Evolutionary conservation across 2,113 vertebrate genomes (phyloP), one percentile per base, ranked within the genome.

Genomic region (Speoplatyrhinus poulsoni): DNA sequence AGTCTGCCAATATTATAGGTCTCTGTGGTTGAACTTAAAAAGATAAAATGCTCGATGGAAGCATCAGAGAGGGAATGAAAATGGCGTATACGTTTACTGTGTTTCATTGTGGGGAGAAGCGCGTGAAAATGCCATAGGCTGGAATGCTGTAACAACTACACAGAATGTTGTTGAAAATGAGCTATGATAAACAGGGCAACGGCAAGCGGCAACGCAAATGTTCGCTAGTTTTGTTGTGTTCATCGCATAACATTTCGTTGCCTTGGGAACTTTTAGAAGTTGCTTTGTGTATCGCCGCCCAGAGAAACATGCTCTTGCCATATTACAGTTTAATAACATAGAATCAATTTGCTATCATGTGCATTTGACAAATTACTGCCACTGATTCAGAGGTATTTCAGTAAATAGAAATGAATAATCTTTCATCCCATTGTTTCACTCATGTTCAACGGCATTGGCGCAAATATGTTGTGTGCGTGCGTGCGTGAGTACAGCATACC

Each of bases 401-500:
- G 49, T 16, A 41, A 69, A 53, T 54, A 54, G 7, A 8, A 54
- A 13, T 54, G 13, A 54, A 54, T 54, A 15, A 16, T 15, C 9
- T 10, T 66, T 71, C 75, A 15, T 50, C 62, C n/a, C 3, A 26
- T 13, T 12, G 53, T 60, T 70, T n/a, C 70, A 49, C 77, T 69
- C 19, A 19, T 26, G 19, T 26, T 26, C 52, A 66, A 52, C 36
- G 36, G 60, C 62, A 26, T 46, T 81, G 72, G 83, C 15, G 68
- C 68, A 76, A 60, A 67, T 65, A 54, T 41, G 48, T 11, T 6
- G 2, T 76, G 74, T 67, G 78, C 69, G 36, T 46, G 33, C n/a
- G 59, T 16, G 66, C 12, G 1, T 62, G 60, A n/a, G 41, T 17
- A 19, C n/a, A 69, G 74, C 86, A 91, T 92, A 90, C 85, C 88